Evolutionary conservation across 2,113 vertebrate genomes (phyloP).

Genomic region (Thryonomys swinderianus): DNA sequence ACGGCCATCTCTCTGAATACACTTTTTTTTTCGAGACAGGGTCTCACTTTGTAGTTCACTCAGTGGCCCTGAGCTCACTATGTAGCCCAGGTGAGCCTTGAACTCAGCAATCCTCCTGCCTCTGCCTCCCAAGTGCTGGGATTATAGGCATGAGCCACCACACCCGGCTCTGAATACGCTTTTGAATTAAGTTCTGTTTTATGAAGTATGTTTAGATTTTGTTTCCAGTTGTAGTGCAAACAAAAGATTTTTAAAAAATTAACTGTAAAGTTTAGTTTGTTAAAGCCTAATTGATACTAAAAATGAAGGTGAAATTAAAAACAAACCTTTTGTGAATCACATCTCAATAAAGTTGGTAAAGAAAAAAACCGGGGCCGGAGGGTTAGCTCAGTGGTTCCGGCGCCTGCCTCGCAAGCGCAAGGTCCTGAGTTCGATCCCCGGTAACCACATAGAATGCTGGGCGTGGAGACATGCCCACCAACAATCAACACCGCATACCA

Average conservation of each 20-base stretch:
- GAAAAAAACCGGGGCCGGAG: not conserved
- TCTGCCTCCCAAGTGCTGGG: too few species aligned
- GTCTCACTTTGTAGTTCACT: too few species aligned
- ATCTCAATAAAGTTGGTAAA: not conserved
- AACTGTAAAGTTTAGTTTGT: not conserved
- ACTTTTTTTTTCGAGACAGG: too few species aligned
- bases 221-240: slow-evolving; percentile 20
- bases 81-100: too few species aligned
- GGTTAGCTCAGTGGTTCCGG: too few species aligned
- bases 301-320: not conserved
- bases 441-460: too few species aligned
- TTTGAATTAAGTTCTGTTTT: not conserved
- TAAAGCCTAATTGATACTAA: not conserved
- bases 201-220: not conserved
- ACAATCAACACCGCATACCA: too few species aligned
- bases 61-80: too few species aligned
- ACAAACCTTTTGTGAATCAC: not conserved
- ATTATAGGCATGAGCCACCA: not conserved
- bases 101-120: too few species aligned
- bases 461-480: too few species aligned
- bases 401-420: too few species aligned
- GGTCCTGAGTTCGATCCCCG: too few species aligned
- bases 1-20: not conserved
- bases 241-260: slow-evolving; percentile 27
- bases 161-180: not conserved